Percentiles rank a stretch among this genome's conserved stretches.
phyloP scores from a whole-genome alignment of 2,113 vertebrate species.

The Oceanodroma tethys region DNA sequence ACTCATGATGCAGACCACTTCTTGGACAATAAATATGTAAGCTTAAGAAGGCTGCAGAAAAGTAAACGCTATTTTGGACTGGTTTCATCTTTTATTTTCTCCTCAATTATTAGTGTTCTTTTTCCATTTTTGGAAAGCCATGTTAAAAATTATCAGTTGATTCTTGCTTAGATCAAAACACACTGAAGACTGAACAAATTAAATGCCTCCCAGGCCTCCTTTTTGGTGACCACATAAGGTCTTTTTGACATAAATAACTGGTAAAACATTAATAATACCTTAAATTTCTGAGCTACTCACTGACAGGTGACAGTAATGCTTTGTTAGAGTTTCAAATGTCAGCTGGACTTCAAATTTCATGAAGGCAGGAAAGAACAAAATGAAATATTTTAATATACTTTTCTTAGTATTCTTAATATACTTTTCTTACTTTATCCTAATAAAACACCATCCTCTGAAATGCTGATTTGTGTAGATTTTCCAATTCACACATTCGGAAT shows the following conservation, averaged over 20 bases:
- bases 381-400: background rate
- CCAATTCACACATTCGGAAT: background rate
- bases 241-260: background rate
- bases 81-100: background rate
- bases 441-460: background rate
- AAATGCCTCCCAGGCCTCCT: background rate
- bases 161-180: background rate
- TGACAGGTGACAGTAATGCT: background rate
- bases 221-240: background rate
- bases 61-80: background rate
- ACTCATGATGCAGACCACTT: background rate
- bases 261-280: background rate
- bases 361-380: background rate
- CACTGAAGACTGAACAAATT: background rate
- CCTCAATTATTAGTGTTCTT: background rate
- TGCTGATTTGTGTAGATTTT: background rate
- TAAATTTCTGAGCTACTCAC: background rate
- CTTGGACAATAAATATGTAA: background rate
- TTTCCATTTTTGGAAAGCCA: background rate
- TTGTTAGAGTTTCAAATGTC: background rate
- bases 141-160: background rate
- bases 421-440: background rate
- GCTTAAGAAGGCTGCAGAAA: background rate
- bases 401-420: background rate
- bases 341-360: background rate